Evolutionary conservation across 92 coral and sea anemone genomes (phyloP), one percentile per base, ranked within the genome.

Genomic region (Umimayanthus chanpuru): DNA sequence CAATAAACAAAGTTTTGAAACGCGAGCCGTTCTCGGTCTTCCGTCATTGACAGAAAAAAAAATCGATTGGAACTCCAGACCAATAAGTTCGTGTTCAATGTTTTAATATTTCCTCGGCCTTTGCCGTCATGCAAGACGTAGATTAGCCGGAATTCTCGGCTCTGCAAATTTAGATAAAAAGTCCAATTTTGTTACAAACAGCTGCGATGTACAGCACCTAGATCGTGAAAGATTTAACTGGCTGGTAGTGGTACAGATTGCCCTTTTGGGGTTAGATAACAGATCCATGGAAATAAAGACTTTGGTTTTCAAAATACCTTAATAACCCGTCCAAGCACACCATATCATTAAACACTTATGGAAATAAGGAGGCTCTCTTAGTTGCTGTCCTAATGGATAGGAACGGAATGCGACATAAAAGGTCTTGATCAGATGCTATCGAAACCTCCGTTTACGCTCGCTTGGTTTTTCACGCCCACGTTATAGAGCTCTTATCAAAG

Each of bases 401-500:
- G 78, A 47, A 83, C 41, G 76, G 77, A 71, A 83, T 72, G 65
- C 47, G 66, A 68, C 77, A 41, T 44, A 49, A 83, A 83, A 83
- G 87, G 66, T 47, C 58, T 53, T 83, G 87, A 83, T 83, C 86
- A 83, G 87, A 83, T 83, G 78, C 87, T 83, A 83, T 83, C 87
- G 15, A 32, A 43, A 66, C 39, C 55, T 67, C 21, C 50, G 87
- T 83, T 83, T 83, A 83, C 87, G 87, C 87, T 83, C 78, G 67
- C 87, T 83, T 83, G 87, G 87, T 71, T 83, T 44, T 83, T 83
- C 39, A 83, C 87, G 87, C 87, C 87, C 87, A 83, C 87, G 79
- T 72, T 30, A 70, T 21, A 66, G 29, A 82, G 29, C 77, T 65
- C 77, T 67, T 67, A 49, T 70, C 58, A 44, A 82, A 71, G 66